Conservation (phyloP, 1,140 invertebrate species). For the Vanessa tameamea region DNA sequence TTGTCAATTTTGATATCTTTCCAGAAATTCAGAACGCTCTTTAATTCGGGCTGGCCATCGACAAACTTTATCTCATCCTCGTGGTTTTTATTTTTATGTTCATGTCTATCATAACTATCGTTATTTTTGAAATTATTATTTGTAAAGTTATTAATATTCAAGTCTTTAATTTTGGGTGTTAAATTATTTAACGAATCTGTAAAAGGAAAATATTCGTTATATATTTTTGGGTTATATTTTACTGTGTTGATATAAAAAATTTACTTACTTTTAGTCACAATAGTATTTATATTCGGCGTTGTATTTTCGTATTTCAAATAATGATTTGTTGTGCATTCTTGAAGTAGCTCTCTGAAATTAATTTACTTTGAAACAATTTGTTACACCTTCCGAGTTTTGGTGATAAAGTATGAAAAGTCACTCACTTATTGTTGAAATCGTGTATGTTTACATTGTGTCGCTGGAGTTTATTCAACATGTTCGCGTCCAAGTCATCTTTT, state of each 20-base stretch:
- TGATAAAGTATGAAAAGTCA: slow-evolving; percentile 12
- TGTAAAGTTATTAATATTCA: background rate
- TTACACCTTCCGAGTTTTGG: background rate
- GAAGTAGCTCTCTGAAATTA: slow-evolving; percentile 31
- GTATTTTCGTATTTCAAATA: background rate
- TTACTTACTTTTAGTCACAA: background rate
- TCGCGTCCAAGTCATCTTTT: slow-evolving; percentile 66
- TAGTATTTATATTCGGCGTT: background rate
- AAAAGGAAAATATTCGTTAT: background rate
- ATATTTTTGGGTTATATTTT: background rate
- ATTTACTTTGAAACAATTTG: background rate
- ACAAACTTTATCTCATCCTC: slow-evolving; percentile 32
- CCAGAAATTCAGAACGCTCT: slow-evolving; percentile 46
- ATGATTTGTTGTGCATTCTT: slow-evolving; percentile 34
- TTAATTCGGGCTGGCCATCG: slow-evolving; percentile 38
- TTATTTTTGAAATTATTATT: background rate
- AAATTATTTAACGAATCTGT: background rate
- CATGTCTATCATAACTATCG: background rate
- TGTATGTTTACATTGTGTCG: slow-evolving; percentile 64
- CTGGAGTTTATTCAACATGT: slow-evolving; percentile 55
- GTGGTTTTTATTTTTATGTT: slow-evolving; percentile 6
- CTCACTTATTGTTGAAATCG: slow-evolving; percentile 63
- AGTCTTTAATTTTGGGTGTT: background rate
- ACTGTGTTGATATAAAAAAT: background rate
- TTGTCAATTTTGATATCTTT: slow-evolving; percentile 27